Evolutionary conservation across 2,888 invertebrate genomes (phyloP), one percentile per base, ranked within the genome.

Genomic region (Adelognathus sp.): DNA sequence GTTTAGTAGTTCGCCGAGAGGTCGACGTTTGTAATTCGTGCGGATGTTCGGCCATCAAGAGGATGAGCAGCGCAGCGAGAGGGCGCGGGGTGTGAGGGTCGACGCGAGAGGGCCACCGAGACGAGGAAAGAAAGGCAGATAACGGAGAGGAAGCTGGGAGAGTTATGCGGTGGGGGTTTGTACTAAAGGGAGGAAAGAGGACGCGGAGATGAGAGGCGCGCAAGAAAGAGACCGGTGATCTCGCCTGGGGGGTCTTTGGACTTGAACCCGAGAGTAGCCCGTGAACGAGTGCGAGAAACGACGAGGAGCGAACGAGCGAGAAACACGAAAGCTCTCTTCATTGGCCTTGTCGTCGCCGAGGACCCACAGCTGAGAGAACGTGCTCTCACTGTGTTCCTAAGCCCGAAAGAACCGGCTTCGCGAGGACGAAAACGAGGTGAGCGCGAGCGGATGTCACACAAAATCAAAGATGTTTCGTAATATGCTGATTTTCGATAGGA

Each of bases 21-120:
- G 86, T 86, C 88, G 88, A 84, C 81, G 73, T 67, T 69, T 83
- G 87, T 83, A 86, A 87, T 89, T 89, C 89, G 89, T 88, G 87
- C 88, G 88, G 89, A 89, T 88, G 88, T 88, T 89, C 89, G 88
- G 89, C 86, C 56, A 73, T 64, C 54, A 64, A 64, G 67, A 60
- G 75, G 58, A 63, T n/a, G 61, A 75, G 67, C 52, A 21, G 16
- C 14, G 63, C 2, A 36, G 74, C 33, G n/a, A 33, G 60, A 67
- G 50, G 56, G 39, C 16, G 56, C n/a, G 41, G n/a, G 11, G 56
- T 24, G 72, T 21, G 72, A 63, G 52, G 18, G 33, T 44, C 44
- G 74, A 7, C 14, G 56, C 31, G 31, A 18, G 56, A 33, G 29
- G 29, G 52, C 18, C 21, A n/a, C 31, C 58, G 69, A 69, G 39